A percentile compares a stretch with the other conserved stretches of the same genome.
Conservation (phyloP, 2,113 vertebrate genomes). For the Alaudala cheleensis region DNA sequence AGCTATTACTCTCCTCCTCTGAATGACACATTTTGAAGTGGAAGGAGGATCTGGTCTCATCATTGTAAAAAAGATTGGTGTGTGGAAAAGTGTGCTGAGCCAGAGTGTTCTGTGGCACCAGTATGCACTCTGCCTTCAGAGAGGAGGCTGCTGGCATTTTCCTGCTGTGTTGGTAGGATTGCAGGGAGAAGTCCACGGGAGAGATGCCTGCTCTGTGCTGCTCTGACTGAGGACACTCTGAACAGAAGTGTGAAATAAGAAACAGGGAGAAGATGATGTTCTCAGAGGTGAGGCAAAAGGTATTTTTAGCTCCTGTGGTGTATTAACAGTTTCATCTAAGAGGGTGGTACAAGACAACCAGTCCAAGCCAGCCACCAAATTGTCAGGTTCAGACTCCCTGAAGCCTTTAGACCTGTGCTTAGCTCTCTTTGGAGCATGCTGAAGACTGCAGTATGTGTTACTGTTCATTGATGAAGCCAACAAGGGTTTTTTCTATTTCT, state of each 20-base stretch:
- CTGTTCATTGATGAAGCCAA: not conserved
- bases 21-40: not conserved
- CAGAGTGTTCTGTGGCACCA: not conserved
- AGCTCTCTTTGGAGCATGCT: not conserved
- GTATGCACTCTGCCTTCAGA: not conserved
- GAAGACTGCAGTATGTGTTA: rapidly evolving
- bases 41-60: not conserved
- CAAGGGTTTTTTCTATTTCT: not conserved
- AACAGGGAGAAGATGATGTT: not conserved
- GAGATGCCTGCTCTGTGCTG: not conserved
- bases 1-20: not conserved
- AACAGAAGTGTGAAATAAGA: not conserved
- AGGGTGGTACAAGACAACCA: not conserved
- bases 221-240: not conserved
- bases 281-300: not conserved
- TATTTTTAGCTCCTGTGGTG: not conserved
- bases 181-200: not conserved
- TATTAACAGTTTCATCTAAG: not conserved
- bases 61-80: not conserved
- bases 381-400: not conserved
- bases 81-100: not conserved
- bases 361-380: not conserved
- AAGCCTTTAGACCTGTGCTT: not conserved
- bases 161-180: not conserved
- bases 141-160: not conserved